These are phyloP conservation scores for Archegozetes longisetosus DNA, from an alignment of 1,140 invertebrate species.

Conservation along the genomic window DNA sequence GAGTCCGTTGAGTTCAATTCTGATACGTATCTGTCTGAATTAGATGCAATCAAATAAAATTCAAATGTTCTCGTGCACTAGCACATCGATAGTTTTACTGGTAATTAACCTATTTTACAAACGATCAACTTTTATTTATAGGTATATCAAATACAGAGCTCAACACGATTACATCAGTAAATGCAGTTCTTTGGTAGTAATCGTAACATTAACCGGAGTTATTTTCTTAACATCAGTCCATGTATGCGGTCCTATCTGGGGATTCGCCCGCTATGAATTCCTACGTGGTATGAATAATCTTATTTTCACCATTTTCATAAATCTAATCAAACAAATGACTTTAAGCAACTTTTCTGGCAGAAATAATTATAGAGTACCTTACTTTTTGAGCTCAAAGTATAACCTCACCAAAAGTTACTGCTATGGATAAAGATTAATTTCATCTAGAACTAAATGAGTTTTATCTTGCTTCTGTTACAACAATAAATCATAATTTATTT, in stretches of 20 bases:
- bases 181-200: neutral
- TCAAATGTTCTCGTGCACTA: neutral
- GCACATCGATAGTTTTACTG: neutral
- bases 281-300: neutral
- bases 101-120: neutral
- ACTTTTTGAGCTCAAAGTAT: no score
- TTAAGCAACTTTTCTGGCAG: no score
- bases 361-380: no score
- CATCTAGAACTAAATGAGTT: no score
- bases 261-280: neutral
- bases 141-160: conserved; percentile 2
- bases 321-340: neutral
- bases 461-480: no score
- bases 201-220: neutral
- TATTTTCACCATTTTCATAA: neutral
- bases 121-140: neutral
- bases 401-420: no score
- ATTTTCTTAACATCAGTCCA: conserved; percentile 2
- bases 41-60: neutral
- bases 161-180: conserved; percentile 7
- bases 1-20: no score
- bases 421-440: no score
- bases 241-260: conserved; percentile 4
- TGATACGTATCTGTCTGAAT: no score
- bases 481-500: no score